Base-by-base conservation (phyloP, 2,888 invertebrate genomes). In the Elysia crispata region DNA sequence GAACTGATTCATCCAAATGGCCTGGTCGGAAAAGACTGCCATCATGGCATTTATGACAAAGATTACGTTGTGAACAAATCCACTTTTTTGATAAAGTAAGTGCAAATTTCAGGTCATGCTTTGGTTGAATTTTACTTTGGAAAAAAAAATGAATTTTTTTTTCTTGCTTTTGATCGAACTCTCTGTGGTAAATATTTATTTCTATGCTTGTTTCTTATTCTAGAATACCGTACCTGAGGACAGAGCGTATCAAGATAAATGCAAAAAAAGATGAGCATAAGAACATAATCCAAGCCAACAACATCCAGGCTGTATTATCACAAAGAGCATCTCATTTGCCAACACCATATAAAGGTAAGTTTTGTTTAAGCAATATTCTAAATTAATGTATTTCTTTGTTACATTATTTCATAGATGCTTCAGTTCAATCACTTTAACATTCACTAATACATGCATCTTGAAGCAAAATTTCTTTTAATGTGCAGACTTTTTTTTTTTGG, bases 1-100 rank as follows among this genome's bases (percentile, higher is more conserved):
- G 75, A 78, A 23, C 49, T 81, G n/a, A 83, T 83, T 30, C 83
- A 83, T 64, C 83, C 83, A 20, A 83, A 83, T 78, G 81, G 83
- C 1, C 31, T 83, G 49, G 77, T 83, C 6, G 83, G 83, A 8
- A 74, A 66, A 70, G 75, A 80, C 41, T 83, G 83, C 64, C 66
- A 66, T 60, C 30, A 75, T 60, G 83, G 83, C 0, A 77, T 83
- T 13, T 83, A 80, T 77, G 70, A 25, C 64, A 81, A 83, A 28
- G 41, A 66, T 18, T 81, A 79, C 62, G 80, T 77, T 13, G 25
- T 83, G 70, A 83, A 70, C 70, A 81, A 79, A 62, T 23, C 18
- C 1, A 67, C 62, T 5, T 72, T 67, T 33, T 28, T 60, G 1
- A 77, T 81, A 8, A 80, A 77, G 83, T 83, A 57, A 69, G 67